Evolutionary conservation across 2,888 invertebrate genomes (phyloP).

Genomic region (Brenthis hecate): DNA sequence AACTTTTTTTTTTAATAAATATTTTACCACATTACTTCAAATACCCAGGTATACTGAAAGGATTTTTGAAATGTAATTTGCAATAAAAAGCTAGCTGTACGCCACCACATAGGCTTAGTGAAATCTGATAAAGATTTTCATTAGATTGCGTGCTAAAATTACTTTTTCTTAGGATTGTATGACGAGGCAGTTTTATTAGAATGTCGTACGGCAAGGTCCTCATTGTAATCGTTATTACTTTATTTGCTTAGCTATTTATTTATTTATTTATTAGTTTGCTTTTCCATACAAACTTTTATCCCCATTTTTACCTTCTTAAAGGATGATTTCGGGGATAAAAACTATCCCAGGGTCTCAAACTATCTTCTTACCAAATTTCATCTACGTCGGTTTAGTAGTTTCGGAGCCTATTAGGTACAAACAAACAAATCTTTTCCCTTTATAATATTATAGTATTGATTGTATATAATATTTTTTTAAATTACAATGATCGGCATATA

Average conservation of each 20-base stretch:
- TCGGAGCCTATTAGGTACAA: too few species aligned
- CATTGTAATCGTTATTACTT: conserved; percentile 5
- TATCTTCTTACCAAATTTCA: too few species aligned
- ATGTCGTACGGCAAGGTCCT: conserved; percentile 8
- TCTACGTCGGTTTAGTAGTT: too few species aligned
- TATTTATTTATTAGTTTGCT: too few species aligned
- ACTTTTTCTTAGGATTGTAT: conserved; percentile 25
- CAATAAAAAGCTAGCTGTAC: conserved; percentile 12
- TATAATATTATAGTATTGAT: too few species aligned
- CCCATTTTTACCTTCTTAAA: too few species aligned
- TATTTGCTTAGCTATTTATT: neutral
- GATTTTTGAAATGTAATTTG: conserved; percentile 8
- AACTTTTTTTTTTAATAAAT: neutral
- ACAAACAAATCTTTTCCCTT: too few species aligned
- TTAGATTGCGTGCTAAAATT: conserved; percentile 21
- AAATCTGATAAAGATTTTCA: conserved; percentile 28
- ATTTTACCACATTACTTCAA: neutral
- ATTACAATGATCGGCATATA: too few species aligned
- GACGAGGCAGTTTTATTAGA: conserved; percentile 25
- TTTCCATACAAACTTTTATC: too few species aligned
- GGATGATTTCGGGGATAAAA: too few species aligned
- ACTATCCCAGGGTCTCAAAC: too few species aligned
- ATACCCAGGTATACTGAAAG: neutral
- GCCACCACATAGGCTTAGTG: conserved; percentile 15
- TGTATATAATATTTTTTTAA: too few species aligned